These are phyloP conservation scores for Diachasma alloeum DNA, from an alignment of 1,140 invertebrate species.

Conservation along the genomic window DNA sequence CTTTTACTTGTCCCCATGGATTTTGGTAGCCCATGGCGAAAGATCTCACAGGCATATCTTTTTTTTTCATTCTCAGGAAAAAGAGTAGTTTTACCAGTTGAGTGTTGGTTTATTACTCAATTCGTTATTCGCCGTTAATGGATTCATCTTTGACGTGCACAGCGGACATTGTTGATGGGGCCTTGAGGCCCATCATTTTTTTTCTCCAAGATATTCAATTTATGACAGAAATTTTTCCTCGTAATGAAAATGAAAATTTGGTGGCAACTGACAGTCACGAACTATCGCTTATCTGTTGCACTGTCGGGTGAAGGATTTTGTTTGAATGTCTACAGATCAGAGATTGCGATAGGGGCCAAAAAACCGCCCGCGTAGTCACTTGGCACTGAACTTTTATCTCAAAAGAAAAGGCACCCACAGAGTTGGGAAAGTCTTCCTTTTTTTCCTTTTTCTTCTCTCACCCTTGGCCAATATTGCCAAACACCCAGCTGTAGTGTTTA, in stretches of 20 bases:
- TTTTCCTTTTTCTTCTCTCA: background rate
- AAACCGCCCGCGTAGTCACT: conserved; percentile 49
- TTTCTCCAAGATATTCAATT: background rate
- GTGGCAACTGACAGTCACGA: background rate
- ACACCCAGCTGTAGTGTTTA: conserved; percentile 38
- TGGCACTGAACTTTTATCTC: conserved; percentile 49
- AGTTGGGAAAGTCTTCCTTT: background rate
- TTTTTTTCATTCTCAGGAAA: background rate
- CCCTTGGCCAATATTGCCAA: conserved; percentile 5
- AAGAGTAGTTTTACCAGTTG: background rate
- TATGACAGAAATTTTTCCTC: background rate
- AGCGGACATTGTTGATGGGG: conserved; percentile 18
- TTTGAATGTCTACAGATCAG: conserved; percentile 55
- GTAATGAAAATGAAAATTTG: background rate
- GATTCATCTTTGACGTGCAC: conserved; percentile 55
- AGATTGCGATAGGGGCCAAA: conserved; percentile 44
- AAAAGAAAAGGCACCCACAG: conserved; percentile 35
- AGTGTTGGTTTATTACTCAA: conserved; percentile 43
- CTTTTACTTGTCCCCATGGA: conserved; percentile 44
- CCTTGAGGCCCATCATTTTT: background rate
- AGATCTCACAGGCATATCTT: background rate
- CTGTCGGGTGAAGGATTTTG: conserved; percentile 33
- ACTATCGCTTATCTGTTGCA: conserved; percentile 36
- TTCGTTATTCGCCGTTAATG: conserved; percentile 60
- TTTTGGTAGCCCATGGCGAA: conserved; percentile 4